Percentiles rank a stretch among this genome's conserved stretches.
phyloP scores from a whole-genome alignment of 2,888 invertebrate species.

The Lasioglossum marginatum region DNA sequence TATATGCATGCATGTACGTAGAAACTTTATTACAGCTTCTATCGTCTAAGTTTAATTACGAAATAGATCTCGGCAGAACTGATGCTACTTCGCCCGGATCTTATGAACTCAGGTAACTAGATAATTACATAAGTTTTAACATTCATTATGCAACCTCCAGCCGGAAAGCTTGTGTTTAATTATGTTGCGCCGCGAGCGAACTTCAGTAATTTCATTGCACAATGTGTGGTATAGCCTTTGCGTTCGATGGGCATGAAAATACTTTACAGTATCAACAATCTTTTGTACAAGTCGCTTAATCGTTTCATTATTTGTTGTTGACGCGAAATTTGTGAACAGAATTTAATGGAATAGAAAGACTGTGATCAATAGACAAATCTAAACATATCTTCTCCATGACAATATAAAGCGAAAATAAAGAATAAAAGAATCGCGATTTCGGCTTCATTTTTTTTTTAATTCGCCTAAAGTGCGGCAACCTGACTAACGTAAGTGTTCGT shows the following conservation, averaged over 20 bases:
- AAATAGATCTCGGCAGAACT: not conserved
- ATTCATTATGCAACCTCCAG: conserved; percentile 13
- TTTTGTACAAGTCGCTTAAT: not conserved
- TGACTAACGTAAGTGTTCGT: too few relatives aligned
- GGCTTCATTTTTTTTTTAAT: too few relatives aligned
- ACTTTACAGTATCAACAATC: not conserved
- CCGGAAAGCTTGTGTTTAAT: conserved; percentile 13
- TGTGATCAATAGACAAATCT: too few relatives aligned
- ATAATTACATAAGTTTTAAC: conserved; percentile 21
- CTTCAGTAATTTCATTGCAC: conserved; percentile 6
- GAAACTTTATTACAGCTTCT: not conserved
- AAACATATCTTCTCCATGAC: too few relatives aligned
- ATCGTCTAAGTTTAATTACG: conserved; percentile 13
- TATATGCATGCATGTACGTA: too few relatives aligned
- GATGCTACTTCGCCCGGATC: not conserved
- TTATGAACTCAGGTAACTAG: conserved; percentile 7
- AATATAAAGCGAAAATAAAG: too few relatives aligned
- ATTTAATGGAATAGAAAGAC: too few relatives aligned
- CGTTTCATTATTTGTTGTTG: too few relatives aligned
- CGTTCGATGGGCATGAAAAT: not conserved
- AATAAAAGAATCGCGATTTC: too few relatives aligned
- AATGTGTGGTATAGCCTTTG: not conserved
- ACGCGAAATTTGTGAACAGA: too few relatives aligned
- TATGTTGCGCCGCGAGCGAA: not conserved
- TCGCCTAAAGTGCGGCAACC: too few relatives aligned